Conservation (phyloP, 2,797 vertebrate species). For the Triplophysa yarkandensis region DNA sequence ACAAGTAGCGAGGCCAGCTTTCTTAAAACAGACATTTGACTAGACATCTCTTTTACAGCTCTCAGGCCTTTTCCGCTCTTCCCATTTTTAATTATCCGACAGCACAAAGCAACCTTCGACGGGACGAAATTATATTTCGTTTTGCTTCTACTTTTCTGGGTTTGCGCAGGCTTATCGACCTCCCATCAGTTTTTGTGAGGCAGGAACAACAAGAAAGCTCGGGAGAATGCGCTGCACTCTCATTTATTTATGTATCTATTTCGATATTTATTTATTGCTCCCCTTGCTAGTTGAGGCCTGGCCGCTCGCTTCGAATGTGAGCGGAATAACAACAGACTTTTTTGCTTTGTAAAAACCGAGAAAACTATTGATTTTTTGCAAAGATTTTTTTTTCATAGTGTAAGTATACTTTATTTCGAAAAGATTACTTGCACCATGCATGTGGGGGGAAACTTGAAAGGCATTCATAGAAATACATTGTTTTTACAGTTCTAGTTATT, state of each 20-base stretch:
- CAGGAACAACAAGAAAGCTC: conserved; percentile 64
- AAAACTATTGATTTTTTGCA: conserved; percentile 40
- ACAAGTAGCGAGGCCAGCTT: conserved; percentile 35
- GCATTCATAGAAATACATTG: neutral
- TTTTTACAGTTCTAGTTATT: conserved; percentile 37
- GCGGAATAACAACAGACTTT: conserved; percentile 63
- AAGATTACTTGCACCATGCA: conserved; percentile 19
- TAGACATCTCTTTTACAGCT: conserved; percentile 21
- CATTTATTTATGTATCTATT: conserved; percentile 77
- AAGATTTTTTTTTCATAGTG: conserved; percentile 15
- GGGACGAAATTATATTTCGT: conserved; percentile 55
- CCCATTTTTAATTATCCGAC: conserved; percentile 29
- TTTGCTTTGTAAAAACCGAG: conserved; percentile 47
- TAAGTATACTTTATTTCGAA: conserved; percentile 31
- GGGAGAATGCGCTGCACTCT: conserved; percentile 58
- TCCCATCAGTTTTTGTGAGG: conserved; percentile 60
- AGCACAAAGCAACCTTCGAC: conserved; percentile 43
- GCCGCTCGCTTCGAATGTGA: conserved; percentile 63
- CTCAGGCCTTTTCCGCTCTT: conserved; percentile 2
- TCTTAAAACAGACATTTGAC: conserved; percentile 28
- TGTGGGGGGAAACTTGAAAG: neutral
- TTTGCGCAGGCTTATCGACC: conserved; percentile 67
- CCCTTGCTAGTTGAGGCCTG: conserved; percentile 59
- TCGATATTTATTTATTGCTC: conserved; percentile 74
- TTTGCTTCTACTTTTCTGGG: conserved; percentile 60